A percentile compares a stretch with the other conserved stretches of the same genome.
These are phyloP conservation scores for Eustalomyia histrio DNA, from an alignment of 2,888 invertebrate species.

Conservation along the genomic window DNA sequence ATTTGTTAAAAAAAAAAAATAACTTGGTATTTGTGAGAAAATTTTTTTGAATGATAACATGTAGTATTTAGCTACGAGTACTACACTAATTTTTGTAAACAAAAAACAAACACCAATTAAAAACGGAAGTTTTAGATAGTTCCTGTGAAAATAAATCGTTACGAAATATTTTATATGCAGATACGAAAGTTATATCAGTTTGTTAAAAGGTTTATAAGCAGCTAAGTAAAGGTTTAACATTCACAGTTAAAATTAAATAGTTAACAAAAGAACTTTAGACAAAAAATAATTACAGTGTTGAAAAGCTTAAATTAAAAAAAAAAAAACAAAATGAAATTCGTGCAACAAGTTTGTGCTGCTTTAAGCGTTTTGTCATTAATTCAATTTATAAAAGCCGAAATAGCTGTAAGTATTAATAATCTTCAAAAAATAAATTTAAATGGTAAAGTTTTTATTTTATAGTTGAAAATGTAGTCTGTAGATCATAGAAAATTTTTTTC, in stretches of 20 bases:
- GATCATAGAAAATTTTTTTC: no score
- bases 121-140: slow-evolving; percentile 7
- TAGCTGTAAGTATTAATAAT: slow-evolving; percentile 10
- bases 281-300: slow-evolving; percentile 2
- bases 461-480: no score
- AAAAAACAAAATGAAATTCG: slow-evolving; percentile 2
- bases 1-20: background rate
- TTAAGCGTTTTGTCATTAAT: slow-evolving; percentile 11
- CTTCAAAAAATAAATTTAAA: no score
- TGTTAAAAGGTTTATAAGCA: slow-evolving; percentile 30
- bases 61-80: background rate
- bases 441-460: no score
- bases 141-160: slow-evolving; percentile 17
- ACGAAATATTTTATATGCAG: slow-evolving; percentile 21
- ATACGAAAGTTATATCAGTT: background rate
- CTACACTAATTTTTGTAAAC: background rate
- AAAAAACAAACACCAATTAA: slow-evolving; percentile 1
- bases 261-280: slow-evolving; percentile 13
- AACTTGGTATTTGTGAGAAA: background rate
- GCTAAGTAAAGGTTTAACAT: background rate
- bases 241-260: slow-evolving; percentile 25
- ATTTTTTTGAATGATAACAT: background rate
- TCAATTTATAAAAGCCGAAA: background rate
- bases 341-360: background rate
- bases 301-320: background rate